Conservation (phyloP, 2,888 invertebrate species). For the Dinocampus coccinellae region DNA sequence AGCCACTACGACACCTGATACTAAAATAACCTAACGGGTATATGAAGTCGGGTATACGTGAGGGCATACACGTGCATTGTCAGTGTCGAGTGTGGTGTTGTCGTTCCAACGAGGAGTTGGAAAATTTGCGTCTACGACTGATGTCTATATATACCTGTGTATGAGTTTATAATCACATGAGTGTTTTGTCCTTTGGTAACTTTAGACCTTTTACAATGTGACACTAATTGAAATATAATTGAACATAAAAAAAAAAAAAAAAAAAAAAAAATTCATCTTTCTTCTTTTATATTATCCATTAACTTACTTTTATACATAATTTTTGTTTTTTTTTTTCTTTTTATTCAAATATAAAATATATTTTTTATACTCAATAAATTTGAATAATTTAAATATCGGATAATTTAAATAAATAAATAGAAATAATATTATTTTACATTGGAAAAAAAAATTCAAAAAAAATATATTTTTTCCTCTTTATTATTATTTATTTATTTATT, state of each 20-base stretch:
- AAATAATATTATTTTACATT: background rate
- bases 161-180: background rate
- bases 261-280: too few relatives aligned
- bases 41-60: conserved; percentile 8
- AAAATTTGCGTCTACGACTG: background rate
- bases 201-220: background rate
- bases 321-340: too few relatives aligned
- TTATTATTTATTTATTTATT: background rate
- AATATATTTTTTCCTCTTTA: background rate
- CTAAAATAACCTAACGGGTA: conserved; percentile 17
- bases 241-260: too few relatives aligned
- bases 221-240: background rate
- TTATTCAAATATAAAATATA: too few relatives aligned
- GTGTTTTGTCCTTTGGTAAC: background rate
- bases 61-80: background rate
- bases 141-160: background rate
- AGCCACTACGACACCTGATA: conserved; percentile 32
- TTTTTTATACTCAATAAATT: too few relatives aligned
- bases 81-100: background rate
- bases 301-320: too few relatives aligned
- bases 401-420: too few relatives aligned
- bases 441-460: background rate
- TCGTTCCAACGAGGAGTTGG: background rate
- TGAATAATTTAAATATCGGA: too few relatives aligned
- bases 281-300: too few relatives aligned